Evolutionary conservation across 2,113 vertebrate genomes (phyloP).

Genomic region (Chrysemys picta): DNA sequence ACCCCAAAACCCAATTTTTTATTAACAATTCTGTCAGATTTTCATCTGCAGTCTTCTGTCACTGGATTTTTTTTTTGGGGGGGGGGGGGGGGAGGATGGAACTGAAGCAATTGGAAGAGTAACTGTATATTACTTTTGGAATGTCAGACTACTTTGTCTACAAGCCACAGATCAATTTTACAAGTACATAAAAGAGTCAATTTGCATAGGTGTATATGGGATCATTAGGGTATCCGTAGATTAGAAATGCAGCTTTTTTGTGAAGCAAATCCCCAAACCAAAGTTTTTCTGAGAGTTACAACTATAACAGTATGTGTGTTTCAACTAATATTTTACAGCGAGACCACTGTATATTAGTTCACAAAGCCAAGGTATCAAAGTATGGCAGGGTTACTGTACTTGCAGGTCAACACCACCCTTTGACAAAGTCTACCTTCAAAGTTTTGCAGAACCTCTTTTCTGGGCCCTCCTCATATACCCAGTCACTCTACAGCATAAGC

Average conservation of each 20-base stretch:
- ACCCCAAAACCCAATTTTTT: no score
- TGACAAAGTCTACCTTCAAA: not conserved
- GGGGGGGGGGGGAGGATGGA: no score
- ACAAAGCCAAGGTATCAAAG: not conserved
- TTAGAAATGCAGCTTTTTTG: not conserved
- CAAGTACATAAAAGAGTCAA: not conserved
- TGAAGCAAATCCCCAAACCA: not conserved
- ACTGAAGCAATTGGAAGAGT: not conserved
- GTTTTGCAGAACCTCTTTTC: not conserved
- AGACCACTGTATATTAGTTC: not conserved
- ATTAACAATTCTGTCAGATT: no score
- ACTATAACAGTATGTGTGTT: not conserved
- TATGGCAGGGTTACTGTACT: not conserved
- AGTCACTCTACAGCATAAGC: not conserved
- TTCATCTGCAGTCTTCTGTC: not conserved
- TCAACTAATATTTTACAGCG: not conserved
- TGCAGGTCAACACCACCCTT: not conserved
- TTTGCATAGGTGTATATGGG: not conserved
- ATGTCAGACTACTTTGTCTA: not conserved
- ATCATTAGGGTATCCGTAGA: not conserved
- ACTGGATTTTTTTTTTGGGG: no score
- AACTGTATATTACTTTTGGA: not conserved
- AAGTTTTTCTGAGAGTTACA: not conserved
- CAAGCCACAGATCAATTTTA: not conserved
- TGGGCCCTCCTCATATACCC: not conserved